Percentiles rank a stretch among this genome's conserved stretches.
Conservation (phyloP, 2,113 vertebrate species). For the Amphiprion percula region DNA sequence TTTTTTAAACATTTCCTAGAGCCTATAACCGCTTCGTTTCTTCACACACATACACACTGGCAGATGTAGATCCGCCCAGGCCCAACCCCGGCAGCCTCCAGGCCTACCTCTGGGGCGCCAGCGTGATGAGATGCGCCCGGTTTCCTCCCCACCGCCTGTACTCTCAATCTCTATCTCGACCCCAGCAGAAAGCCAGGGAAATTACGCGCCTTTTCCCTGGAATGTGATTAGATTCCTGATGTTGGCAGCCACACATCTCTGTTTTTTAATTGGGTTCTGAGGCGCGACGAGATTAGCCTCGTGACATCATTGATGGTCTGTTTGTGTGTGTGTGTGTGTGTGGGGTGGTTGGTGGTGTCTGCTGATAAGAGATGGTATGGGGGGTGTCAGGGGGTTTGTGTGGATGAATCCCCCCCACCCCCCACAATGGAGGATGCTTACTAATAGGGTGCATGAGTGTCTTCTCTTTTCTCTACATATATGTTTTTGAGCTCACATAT, state of each 20-base stretch:
- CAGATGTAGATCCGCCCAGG: conserved; percentile 20
- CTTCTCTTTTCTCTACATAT: background rate
- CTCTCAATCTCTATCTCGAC: conserved; percentile 81
- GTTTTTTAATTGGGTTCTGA: conserved; percentile 86
- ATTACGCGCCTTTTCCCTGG: conserved; percentile 81
- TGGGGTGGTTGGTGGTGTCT: conserved; percentile 74
- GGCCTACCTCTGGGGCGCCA: conserved; percentile 65
- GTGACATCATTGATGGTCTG: conserved; percentile 80
- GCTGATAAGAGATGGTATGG: conserved; percentile 81
- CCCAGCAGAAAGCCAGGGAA: conserved; percentile 79
- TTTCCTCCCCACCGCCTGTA: conserved; percentile 53
- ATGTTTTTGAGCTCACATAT: conserved; percentile 8
- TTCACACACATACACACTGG: conserved; percentile 19
- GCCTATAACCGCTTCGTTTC: conserved; percentile 30
- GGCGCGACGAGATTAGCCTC: conserved; percentile 81
- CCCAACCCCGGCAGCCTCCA: conserved; percentile 38
- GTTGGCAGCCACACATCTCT: conserved; percentile 84
- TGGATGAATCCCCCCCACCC: conserved; percentile 49
- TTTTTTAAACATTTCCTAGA: conserved; percentile 56
- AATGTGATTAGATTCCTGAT: conserved; percentile 87
- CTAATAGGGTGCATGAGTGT: conserved; percentile 60
- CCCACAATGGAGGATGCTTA: conserved; percentile 62
- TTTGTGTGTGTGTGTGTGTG: conserved; percentile 62
- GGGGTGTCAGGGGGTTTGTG: conserved; percentile 59
- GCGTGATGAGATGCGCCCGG: conserved; percentile 73